phyloP scores from a whole-genome alignment of 2,113 vertebrate species.

The Scolopax mira region DNA sequence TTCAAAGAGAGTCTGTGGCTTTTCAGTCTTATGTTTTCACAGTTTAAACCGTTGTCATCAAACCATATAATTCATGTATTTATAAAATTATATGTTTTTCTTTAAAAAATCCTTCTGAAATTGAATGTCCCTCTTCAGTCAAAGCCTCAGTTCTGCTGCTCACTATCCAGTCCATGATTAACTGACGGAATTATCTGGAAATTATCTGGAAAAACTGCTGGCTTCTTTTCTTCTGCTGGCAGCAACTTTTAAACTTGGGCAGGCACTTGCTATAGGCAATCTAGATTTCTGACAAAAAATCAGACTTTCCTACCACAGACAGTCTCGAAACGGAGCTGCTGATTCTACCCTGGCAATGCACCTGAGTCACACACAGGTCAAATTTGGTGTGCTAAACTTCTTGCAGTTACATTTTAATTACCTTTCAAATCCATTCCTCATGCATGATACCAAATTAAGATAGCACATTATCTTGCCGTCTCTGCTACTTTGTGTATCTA shows the following conservation, averaged over 20 bases:
- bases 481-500: not conserved
- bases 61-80: not conserved
- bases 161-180: not conserved
- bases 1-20: not conserved
- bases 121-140: not conserved
- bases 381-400: not conserved
- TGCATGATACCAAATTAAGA: not conserved
- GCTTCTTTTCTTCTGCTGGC: not conserved
- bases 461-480: not conserved
- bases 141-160: not conserved
- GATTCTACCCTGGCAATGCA: fast-evolving
- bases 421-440: not conserved
- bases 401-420: not conserved
- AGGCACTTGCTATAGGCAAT: not conserved
- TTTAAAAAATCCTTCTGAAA: not conserved
- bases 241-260: not conserved
- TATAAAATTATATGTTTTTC: not conserved
- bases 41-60: not conserved
- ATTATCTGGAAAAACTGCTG: not conserved
- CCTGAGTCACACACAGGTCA: not conserved
- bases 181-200: not conserved
- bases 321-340: not conserved
- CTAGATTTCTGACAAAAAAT: not conserved
- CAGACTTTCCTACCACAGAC: not conserved
- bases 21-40: not conserved